Base-by-base conservation (phyloP, 2,888 invertebrate species). In the Blastobasis lacticolella region DNA sequence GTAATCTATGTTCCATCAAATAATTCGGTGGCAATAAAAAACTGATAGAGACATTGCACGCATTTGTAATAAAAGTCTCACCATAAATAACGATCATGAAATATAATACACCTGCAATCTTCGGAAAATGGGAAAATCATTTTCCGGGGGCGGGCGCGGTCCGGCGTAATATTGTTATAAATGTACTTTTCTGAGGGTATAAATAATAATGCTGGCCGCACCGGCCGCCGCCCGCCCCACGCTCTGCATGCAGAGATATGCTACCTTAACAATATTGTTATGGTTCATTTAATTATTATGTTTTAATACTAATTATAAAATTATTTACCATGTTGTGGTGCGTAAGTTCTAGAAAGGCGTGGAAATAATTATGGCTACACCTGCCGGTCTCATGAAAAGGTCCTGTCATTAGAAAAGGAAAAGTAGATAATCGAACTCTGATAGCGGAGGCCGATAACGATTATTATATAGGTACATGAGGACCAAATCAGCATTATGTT, bases 61-160 rank as follows among this genome's bases (percentile, higher is more conserved):
- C 85, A 86, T 87, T 82, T 76, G 87, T 85, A 87, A 87, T 88
- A 88, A 87, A 88, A 88, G 84, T 88, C 86, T 75, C 78, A 71
- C 80, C 83, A 85, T 88, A 88, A 88, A 88, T 88, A 88, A 88
- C 83, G 80, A 78, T 85, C 88, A 88, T 87, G 88, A 88, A 88
- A 88, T 87, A 87, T 88, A 88, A 88, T 88, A 88, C 80, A 88
- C 87, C 88, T 88, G 87, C 87, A 88, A 88, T 88, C 86, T 88
- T 85, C 74, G 71, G 86, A 77, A 88, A 88, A 88, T 88, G 84
- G 86, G 83, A 82, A 86, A 88, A 88, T 88, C 83, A 88, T 88
- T 87, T 86, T 85, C 77, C 74, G 74, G 82, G 87, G 84, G 86
- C 82, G 81, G 82, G 86, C 72, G 85, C 83, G 86, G 87, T 83